Conservation (phyloP, 2,113 vertebrate genomes). For the Notothenia coriiceps region DNA sequence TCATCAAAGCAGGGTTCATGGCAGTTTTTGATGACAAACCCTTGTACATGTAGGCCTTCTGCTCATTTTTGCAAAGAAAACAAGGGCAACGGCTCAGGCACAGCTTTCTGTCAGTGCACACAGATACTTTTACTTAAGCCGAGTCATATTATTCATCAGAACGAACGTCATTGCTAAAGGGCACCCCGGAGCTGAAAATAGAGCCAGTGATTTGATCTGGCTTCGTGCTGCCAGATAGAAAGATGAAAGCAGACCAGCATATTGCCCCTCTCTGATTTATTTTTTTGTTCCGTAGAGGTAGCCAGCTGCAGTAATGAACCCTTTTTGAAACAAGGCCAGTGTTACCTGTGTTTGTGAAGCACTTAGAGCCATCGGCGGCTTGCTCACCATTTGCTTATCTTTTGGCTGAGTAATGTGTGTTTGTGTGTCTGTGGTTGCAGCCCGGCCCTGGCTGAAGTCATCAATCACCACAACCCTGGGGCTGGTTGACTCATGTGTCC, state of each 20-base stretch:
- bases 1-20: neutral
- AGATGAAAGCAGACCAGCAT: slow-evolving; percentile 39
- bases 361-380: slow-evolving; percentile 76
- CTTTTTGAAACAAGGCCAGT: slow-evolving; percentile 56
- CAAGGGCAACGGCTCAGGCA: neutral
- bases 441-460: slow-evolving; percentile 70
- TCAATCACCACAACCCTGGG: slow-evolving; percentile 74
- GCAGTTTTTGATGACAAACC: neutral
- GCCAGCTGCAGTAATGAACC: slow-evolving; percentile 47
- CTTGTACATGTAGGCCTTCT: no score
- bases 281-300: slow-evolving; percentile 22
- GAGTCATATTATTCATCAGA: slow-evolving; percentile 26
- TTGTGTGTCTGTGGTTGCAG: slow-evolving; percentile 78
- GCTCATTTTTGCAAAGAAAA: neutral
- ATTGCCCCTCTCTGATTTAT: neutral
- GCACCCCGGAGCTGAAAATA: slow-evolving; percentile 35
- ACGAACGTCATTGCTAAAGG: neutral
- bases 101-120: slow-evolving; percentile 7
- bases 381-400: slow-evolving; percentile 82
- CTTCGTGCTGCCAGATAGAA: slow-evolving; percentile 25
- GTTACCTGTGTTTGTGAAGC: slow-evolving; percentile 80
- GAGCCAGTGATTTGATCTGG: slow-evolving; percentile 49
- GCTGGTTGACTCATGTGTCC: slow-evolving; percentile 61
- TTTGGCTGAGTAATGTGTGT: slow-evolving; percentile 79
- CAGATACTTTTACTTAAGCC: slow-evolving; percentile 17